These are phyloP conservation scores for Procambarus virginalis DNA, from an alignment of 1,140 invertebrate genomes.

Conservation along the genomic window DNA sequence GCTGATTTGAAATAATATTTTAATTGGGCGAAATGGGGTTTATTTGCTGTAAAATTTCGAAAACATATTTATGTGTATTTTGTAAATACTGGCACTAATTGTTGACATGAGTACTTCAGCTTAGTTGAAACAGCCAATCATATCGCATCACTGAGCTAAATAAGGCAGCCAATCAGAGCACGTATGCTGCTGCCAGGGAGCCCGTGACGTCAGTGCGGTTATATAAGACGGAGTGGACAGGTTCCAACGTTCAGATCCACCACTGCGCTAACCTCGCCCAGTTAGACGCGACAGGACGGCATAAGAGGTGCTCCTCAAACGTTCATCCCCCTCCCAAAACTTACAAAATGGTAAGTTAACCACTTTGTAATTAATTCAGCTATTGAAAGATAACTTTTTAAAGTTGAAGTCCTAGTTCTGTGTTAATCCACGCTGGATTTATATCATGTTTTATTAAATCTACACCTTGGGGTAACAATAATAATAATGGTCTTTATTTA, in stretches of 20 bases:
- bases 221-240: constrained; percentile 4
- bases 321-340: not conserved
- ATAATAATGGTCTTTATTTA: no score
- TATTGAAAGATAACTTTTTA: no score
- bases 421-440: no score
- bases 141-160: not conserved
- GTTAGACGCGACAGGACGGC: constrained; percentile 31
- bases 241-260: not conserved
- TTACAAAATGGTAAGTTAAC: constrained; percentile 40
- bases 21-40: not conserved
- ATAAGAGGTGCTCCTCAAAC: not conserved
- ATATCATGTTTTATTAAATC: no score
- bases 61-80: not conserved
- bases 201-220: constrained; percentile 33
- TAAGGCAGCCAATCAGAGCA: constrained; percentile 8
- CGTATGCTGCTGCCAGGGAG: not conserved
- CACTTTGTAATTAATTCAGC: no score
- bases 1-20: not conserved
- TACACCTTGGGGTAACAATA: no score
- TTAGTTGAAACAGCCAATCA: not conserved
- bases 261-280: constrained; percentile 26
- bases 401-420: no score
- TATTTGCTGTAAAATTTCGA: not conserved
- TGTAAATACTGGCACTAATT: no score
- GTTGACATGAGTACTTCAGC: no score